Evolutionary conservation across 1,140 invertebrate genomes (phyloP).

Genomic region (Drosophila azteca): DNA sequence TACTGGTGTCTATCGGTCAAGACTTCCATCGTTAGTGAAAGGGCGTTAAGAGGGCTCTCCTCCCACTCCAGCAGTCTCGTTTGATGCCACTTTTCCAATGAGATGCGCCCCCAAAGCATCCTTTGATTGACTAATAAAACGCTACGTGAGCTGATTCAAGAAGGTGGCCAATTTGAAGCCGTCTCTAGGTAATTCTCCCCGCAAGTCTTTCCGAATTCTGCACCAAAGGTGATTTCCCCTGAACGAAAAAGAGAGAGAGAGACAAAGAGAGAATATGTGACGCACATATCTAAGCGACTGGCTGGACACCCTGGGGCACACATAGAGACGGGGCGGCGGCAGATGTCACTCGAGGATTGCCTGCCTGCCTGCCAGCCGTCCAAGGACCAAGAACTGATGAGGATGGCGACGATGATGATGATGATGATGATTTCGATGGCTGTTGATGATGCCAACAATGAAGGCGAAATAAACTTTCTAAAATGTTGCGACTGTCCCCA

Average conservation of each 20-base stretch:
- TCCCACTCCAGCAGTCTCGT: not conserved
- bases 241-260: not conserved
- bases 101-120: slow-evolving; percentile 66
- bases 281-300: slow-evolving; percentile 73
- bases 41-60: not conserved
- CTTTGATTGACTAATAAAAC: slow-evolving; percentile 82
- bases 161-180: slow-evolving; percentile 56
- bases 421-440: slow-evolving; percentile 60
- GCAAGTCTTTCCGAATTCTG: slow-evolving; percentile 19
- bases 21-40: too few relatives aligned
- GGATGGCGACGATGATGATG: slow-evolving; percentile 20
- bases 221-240: slow-evolving; percentile 65
- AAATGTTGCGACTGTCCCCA: slow-evolving; percentile 64
- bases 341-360: slow-evolving; percentile 64
- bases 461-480: slow-evolving; percentile 67
- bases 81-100: slow-evolving; percentile 2
- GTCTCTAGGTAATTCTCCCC: slow-evolving; percentile 64
- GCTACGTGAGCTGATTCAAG: slow-evolving; percentile 68
- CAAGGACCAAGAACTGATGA: slow-evolving; percentile 42
- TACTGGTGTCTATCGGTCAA: too few relatives aligned
- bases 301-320: slow-evolving; percentile 41
- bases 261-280: slow-evolving; percentile 53
- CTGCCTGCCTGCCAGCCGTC: slow-evolving; percentile 16
- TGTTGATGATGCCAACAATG: slow-evolving; percentile 69
- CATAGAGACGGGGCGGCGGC: slow-evolving; percentile 23